These are phyloP conservation scores for Stigmatopora argus DNA, from an alignment of 2,113 vertebrate species.

Conservation along the genomic window DNA sequence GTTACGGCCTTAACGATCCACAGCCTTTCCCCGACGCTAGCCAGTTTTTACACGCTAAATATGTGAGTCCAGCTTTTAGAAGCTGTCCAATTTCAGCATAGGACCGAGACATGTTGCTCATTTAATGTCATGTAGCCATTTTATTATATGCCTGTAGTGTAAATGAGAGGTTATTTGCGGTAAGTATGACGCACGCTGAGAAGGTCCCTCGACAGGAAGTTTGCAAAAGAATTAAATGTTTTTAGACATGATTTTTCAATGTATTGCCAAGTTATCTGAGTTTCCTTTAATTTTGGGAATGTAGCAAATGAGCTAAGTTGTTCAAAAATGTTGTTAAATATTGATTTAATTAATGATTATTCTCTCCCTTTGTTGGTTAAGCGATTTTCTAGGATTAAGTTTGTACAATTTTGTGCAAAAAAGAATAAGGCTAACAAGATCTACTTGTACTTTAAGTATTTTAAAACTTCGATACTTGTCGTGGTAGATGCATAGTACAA, in stretches of 20 bases:
- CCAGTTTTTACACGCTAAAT: slow-evolving; percentile 27
- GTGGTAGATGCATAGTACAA: too few species aligned
- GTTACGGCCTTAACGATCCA: slow-evolving; percentile 34
- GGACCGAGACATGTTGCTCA: slow-evolving; percentile 32
- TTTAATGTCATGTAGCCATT: slow-evolving; percentile 25
- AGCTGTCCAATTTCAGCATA: slow-evolving; percentile 21
- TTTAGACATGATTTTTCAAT: slow-evolving; percentile 13
- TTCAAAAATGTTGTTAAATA: neutral
- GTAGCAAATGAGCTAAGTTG: neutral
- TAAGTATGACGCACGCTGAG: slow-evolving; percentile 14
- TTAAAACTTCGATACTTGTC: neutral
- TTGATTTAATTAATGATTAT: neutral
- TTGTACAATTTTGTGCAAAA: neutral
- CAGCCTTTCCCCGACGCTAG: slow-evolving; percentile 25
- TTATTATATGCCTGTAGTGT: slow-evolving; percentile 6
- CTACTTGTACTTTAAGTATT: neutral
- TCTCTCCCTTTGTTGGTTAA: neutral
- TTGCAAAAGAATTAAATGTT: slow-evolving; percentile 26
- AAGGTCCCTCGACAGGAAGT: slow-evolving; percentile 17
- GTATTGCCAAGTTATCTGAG: neutral
- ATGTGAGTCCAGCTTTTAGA: slow-evolving; percentile 41
- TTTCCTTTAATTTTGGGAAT: neutral
- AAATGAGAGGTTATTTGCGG: neutral
- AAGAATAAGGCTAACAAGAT: neutral
- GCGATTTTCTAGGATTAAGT: too few species aligned